Percentiles rank a stretch among this genome's conserved stretches.
Conservation (phyloP, 1,140 invertebrate genomes). For the Trachymyrmex septentrionalis region DNA sequence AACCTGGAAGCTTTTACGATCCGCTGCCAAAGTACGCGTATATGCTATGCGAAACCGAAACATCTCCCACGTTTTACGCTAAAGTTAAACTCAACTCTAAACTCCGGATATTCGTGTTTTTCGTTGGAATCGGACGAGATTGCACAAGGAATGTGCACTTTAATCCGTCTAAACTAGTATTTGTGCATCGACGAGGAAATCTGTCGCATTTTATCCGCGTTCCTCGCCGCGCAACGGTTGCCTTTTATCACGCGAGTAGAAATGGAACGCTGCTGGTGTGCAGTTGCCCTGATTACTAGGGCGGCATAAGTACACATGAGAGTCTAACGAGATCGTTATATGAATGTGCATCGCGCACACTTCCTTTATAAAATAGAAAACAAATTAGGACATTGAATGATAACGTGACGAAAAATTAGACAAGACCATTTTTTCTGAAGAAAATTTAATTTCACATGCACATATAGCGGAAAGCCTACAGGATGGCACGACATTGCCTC, state of each 20-base stretch:
- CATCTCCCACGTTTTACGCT: background rate
- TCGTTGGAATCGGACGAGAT: too few relatives aligned
- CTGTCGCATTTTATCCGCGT: background rate
- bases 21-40: background rate
- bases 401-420: background rate
- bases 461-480: background rate
- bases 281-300: constrained; percentile 2
- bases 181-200: constrained; percentile 12
- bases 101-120: background rate
- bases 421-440: background rate
- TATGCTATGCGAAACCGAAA: too few relatives aligned
- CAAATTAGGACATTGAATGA: background rate
- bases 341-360: too few relatives aligned
- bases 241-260: constrained; percentile 24
- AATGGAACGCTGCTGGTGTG: background rate
- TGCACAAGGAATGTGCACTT: background rate
- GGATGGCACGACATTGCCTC: background rate
- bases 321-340: constrained; percentile 1
- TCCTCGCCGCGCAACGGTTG: background rate
- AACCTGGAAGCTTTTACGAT: background rate
- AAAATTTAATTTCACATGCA: background rate
- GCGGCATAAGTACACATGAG: background rate
- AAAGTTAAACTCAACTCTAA: background rate
- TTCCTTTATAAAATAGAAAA: background rate
- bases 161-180: constrained; percentile 10